Base-by-base conservation (phyloP, 1,140 invertebrate genomes). In the Formica exsecta region DNA sequence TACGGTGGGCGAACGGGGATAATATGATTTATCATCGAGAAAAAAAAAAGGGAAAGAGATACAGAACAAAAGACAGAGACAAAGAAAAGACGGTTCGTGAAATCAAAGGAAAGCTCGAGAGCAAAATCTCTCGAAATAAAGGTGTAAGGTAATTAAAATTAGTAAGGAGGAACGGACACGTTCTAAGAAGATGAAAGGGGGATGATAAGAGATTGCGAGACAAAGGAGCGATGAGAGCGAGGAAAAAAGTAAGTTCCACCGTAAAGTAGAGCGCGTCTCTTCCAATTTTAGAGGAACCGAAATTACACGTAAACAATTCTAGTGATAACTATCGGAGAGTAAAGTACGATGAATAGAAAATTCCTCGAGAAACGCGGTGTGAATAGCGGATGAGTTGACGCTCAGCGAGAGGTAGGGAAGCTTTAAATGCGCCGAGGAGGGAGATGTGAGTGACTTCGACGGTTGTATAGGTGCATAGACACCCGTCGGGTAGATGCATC, bases 141-240 rank as follows among this genome's bases (percentile, higher is more conserved):
- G 54, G 22, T 54, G 68, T 88, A 90, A 90, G 80, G 86, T 85
- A 90, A 84, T 85, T 86, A 90, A 90, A 89, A 90, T 74, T 76
- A 77, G 70, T 54, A 86, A 83, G 57, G 75, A 54, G 19, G 3
- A 38, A 64, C 25, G 65, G n/a, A 83, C 41, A 61, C 41, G 25
- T 61, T 51, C 66, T 62, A 48, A 83, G 19, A 62, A 19, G 68
- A 81, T 81, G 19, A 83, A 83, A 73, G 68, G 38, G n/a, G n/a
- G 38, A 66, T 68, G 44, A 91, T 88, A 84, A 92, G 44, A n/a
- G n/a, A 73, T 44, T 74, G 13, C 25, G 51, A 59, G 36, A 61
- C 54, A 83, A 74, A 62, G 25, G 48, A 51, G 41, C 25, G 66
- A 16, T 41, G 19, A 16, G 3, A 57, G 36, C 44, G 32, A 68